Evolutionary conservation across 2,797 vertebrate genomes (phyloP).

Genomic region (Anomalospiza imberbis): DNA sequence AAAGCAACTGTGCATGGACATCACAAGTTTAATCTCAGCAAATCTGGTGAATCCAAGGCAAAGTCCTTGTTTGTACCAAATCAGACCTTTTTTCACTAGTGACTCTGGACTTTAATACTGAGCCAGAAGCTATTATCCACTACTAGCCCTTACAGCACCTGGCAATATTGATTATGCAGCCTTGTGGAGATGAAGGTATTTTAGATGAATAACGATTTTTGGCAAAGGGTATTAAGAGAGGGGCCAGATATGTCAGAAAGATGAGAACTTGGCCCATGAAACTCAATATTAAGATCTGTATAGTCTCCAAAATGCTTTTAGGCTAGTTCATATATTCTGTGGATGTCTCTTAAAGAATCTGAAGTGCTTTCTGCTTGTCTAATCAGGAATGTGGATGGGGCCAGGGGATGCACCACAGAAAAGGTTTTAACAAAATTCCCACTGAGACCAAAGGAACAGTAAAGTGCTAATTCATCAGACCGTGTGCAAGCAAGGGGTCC

Average conservation of each 20-base stretch:
- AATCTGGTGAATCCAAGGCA: not conserved
- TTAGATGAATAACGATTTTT: not conserved
- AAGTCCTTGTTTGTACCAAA: not conserved
- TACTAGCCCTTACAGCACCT: not conserved
- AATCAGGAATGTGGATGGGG: not conserved
- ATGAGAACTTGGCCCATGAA: not conserved
- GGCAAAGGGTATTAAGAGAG: not conserved
- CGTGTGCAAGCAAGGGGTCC: accelerated
- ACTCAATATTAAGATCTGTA: not conserved
- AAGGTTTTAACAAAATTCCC: not conserved
- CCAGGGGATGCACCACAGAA: not conserved
- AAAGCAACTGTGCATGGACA: not conserved
- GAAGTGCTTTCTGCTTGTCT: not conserved
- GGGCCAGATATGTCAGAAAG: not conserved
- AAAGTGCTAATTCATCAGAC: not conserved
- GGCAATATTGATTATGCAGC: not conserved
- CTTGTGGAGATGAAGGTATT: not conserved
- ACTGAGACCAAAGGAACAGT: not conserved
- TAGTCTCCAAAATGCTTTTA: not conserved
- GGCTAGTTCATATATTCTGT: not conserved
- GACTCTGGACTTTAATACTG: not conserved
- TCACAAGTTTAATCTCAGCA: not conserved
- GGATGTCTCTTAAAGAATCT: not conserved
- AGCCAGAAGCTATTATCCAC: not conserved
- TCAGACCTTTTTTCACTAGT: not conserved